Conservation (phyloP, 1,140 invertebrate genomes). For the Papilio polytes region DNA sequence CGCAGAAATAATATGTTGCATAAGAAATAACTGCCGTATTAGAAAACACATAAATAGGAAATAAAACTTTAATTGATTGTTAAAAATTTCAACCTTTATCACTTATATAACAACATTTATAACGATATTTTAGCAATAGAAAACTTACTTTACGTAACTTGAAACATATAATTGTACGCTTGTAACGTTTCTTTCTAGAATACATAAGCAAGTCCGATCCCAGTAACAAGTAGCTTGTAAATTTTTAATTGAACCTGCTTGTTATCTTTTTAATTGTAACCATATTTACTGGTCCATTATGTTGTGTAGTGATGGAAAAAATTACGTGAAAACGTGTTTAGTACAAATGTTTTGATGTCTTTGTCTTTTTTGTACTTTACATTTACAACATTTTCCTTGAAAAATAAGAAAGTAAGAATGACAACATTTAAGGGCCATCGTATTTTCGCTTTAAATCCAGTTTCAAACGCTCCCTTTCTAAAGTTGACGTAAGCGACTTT, state of each 20-base stretch:
- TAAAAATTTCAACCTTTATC: slow-evolving; percentile 51
- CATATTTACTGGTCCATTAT: not conserved
- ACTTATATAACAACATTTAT: slow-evolving; percentile 61
- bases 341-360: not conserved
- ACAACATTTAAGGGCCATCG: not conserved
- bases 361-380: not conserved
- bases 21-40: slow-evolving; percentile 27
- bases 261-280: slow-evolving; percentile 7
- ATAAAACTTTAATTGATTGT: slow-evolving; percentile 59
- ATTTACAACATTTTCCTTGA: not conserved
- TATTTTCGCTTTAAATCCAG: not conserved
- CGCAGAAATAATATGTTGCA: not conserved
- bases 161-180: not conserved
- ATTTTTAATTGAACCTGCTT: slow-evolving; percentile 1
- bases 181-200: not conserved
- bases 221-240: not conserved
- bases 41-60: slow-evolving; percentile 30
- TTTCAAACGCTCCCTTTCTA: slow-evolving; percentile 33
- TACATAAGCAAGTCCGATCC: not conserved
- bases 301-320: not conserved
- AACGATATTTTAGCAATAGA: slow-evolving; percentile 50
- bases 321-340: not conserved
- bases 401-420: not conserved
- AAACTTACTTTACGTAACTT: slow-evolving; percentile 4
- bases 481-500: slow-evolving; percentile 42